Percentiles rank a stretch among this genome's conserved stretches.
These are phyloP conservation scores for Leptestheria dahalacensis DNA, from an alignment of 1,140 invertebrate genomes.

Conservation along the genomic window DNA sequence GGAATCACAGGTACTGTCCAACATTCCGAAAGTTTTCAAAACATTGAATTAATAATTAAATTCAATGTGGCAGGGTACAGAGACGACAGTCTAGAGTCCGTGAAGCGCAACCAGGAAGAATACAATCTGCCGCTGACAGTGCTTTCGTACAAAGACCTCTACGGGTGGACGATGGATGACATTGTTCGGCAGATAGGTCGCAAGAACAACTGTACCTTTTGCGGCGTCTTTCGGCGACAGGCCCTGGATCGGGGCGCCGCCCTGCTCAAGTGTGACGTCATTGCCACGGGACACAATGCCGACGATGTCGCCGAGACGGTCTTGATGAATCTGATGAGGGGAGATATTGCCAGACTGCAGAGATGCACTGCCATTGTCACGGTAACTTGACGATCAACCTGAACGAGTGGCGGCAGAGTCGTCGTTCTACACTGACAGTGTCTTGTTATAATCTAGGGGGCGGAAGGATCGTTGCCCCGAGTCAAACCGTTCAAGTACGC, in stretches of 20 bases:
- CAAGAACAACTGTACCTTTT: slow-evolving; percentile 98
- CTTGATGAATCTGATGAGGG: slow-evolving; percentile 92
- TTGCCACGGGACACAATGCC: slow-evolving; percentile 97
- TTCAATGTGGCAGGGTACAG: slow-evolving; percentile 53
- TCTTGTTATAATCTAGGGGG: slow-evolving; percentile 50
- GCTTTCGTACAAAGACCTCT: slow-evolving; percentile 93
- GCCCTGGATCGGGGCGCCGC: slow-evolving; percentile 87
- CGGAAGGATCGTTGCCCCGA: slow-evolving; percentile 72
- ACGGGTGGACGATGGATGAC: slow-evolving; percentile 99
- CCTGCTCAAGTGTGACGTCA: slow-evolving; percentile 71
- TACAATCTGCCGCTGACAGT: slow-evolving; percentile 91
- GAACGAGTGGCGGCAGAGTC: not conserved
- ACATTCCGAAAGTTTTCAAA: slow-evolving; percentile 8
- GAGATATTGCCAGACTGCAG: slow-evolving; percentile 84
- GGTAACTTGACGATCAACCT: slow-evolving; percentile 33
- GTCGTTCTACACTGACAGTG: no score
- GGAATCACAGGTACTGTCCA: slow-evolving; percentile 64
- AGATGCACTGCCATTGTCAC: slow-evolving; percentile 80
- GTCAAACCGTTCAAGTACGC: slow-evolving; percentile 97
- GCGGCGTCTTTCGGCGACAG: slow-evolving; percentile 91
- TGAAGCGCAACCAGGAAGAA: slow-evolving; percentile 83
- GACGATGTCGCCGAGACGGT: slow-evolving; percentile 99
- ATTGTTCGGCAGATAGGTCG: slow-evolving; percentile 81
- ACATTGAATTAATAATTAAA: not conserved
- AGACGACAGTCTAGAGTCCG: slow-evolving; percentile 95